Conservation (phyloP, 2,888 invertebrate genomes). For the Drosophila limbata region DNA sequence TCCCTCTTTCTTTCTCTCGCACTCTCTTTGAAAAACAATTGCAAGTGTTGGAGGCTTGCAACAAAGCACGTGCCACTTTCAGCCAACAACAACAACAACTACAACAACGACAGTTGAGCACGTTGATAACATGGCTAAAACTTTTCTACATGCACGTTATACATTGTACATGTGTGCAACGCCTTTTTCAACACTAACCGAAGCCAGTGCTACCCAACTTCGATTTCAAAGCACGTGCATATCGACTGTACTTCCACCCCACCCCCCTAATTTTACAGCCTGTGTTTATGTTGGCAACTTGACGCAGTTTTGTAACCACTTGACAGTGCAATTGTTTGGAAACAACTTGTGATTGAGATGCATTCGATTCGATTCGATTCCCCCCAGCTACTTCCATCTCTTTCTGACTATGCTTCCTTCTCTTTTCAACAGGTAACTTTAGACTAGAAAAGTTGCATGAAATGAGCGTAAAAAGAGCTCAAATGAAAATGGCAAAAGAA, state of each 20-base stretch:
- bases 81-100: conserved; percentile 49
- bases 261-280: not conserved
- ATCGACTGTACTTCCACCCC: conserved; percentile 43
- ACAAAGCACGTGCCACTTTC: conserved; percentile 76
- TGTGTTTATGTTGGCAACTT: conserved; percentile 55
- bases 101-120: conserved; percentile 40
- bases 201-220: conserved; percentile 46
- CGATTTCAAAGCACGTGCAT: conserved; percentile 75
- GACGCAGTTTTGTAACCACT: conserved; percentile 79
- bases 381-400: not conserved
- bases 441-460: conserved; percentile 21
- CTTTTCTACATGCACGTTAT: conserved; percentile 54
- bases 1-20: not conserved
- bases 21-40: conserved; percentile 24
- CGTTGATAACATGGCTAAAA: conserved; percentile 75
- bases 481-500: not conserved
- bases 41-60: conserved; percentile 54
- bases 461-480: conserved; percentile 31
- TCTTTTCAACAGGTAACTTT: not conserved
- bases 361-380: conserved; percentile 25
- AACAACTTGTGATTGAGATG: conserved; percentile 75
- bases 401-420: not conserved
- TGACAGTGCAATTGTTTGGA: conserved; percentile 84
- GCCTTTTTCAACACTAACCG: conserved; percentile 64
- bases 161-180: conserved; percentile 43